phyloP scores from a whole-genome alignment of 2,888 invertebrate genomes.

The Hypsopygia costalis region DNA sequence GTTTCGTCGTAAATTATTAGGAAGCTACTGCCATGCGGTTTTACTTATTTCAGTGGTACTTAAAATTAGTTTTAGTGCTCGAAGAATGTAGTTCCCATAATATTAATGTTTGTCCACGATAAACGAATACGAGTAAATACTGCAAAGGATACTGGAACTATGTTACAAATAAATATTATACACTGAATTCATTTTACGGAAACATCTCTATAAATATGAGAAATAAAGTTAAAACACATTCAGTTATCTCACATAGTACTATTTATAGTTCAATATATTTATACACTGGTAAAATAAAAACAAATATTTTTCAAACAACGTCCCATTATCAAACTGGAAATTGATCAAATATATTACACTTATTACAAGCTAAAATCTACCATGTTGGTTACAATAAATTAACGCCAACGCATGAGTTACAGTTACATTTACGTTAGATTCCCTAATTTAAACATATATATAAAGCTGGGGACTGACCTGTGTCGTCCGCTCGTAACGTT shows the following conservation, averaged over 20 bases:
- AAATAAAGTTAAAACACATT: conserved; percentile 25
- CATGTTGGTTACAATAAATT: conserved; percentile 54
- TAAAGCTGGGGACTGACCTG: conserved; percentile 22
- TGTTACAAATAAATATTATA: conserved; percentile 12
- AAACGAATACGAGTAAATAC: conserved; percentile 8
- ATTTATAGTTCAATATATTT: conserved; percentile 20
- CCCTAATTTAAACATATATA: conserved; percentile 41
- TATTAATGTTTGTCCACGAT: too few relatives aligned
- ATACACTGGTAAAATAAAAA: conserved; percentile 32
- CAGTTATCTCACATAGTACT: conserved; percentile 28
- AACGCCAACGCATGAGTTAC: conserved; percentile 33
- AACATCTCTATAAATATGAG: conserved; percentile 18
- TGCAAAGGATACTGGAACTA: conserved; percentile 10
- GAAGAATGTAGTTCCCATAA: conserved; percentile 5
- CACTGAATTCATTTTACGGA: conserved; percentile 13
- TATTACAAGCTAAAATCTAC: conserved; percentile 62
- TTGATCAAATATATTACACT: conserved; percentile 67
- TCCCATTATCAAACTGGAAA: conserved; percentile 42
- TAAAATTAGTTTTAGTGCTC: conserved; percentile 60
- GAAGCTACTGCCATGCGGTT: conserved; percentile 15
- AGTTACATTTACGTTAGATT: conserved; percentile 34
- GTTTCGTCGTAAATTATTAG: too few relatives aligned
- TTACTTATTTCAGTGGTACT: conserved; percentile 21
- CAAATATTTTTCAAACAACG: conserved; percentile 48
- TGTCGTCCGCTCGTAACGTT: conserved; percentile 17